Conservation (phyloP, 1,140 invertebrate genomes). For the Frieseomelitta varia region DNA sequence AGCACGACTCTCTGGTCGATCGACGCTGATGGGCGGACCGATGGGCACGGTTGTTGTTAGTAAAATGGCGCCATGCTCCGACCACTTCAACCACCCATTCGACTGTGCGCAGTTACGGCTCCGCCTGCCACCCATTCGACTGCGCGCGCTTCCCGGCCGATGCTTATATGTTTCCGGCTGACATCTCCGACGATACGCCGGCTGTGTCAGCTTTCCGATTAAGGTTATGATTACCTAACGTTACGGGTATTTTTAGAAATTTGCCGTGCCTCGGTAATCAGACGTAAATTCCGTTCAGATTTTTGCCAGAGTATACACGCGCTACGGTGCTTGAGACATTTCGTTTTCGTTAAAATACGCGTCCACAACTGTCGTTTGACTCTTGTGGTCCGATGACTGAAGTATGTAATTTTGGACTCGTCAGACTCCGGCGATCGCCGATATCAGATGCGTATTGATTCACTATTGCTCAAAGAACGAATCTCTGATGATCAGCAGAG, state of each 20-base stretch:
- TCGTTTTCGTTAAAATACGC: background rate
- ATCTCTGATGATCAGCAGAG: too few species aligned
- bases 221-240: background rate
- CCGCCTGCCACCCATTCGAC: slow-evolving; percentile 31
- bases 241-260: background rate
- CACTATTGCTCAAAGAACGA: too few species aligned
- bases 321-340: too few species aligned
- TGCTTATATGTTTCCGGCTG: background rate
- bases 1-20: slow-evolving; percentile 54
- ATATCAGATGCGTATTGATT: too few species aligned
- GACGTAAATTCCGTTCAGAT: background rate
- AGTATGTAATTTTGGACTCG: background rate
- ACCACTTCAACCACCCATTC: slow-evolving; percentile 11
- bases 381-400: background rate
- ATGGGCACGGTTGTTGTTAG: slow-evolving; percentile 18
- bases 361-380: background rate
- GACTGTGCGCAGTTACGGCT: slow-evolving; percentile 51
- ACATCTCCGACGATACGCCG: slow-evolving; percentile 5
- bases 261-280: background rate
- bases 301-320: background rate
- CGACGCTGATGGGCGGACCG: slow-evolving; percentile 22
- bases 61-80: slow-evolving; percentile 59
- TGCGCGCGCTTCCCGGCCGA: slow-evolving; percentile 45
- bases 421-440: too few species aligned
- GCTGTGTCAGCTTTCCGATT: too few species aligned